Percentiles rank a stretch among this genome's conserved stretches.
phyloP scores from a whole-genome alignment of 2,888 invertebrate species.

The Keiferia lycopersicella region DNA sequence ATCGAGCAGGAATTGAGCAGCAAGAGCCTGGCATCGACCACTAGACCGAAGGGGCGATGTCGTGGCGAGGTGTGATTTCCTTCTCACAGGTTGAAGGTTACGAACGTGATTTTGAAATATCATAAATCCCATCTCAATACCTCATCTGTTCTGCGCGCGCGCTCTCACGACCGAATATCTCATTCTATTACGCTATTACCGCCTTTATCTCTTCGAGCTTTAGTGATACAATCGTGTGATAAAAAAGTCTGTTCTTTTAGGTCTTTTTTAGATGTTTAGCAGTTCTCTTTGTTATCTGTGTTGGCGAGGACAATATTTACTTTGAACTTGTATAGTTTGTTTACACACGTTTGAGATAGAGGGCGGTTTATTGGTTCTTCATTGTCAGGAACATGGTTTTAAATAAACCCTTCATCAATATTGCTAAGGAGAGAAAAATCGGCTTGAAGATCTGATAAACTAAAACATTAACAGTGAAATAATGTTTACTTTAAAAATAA shows the following conservation, averaged over 20 bases:
- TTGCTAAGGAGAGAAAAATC: no score
- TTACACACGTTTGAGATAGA: constrained; percentile 42
- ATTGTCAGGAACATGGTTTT: constrained; percentile 30
- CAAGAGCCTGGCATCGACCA: background rate
- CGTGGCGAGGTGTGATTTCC: constrained; percentile 62
- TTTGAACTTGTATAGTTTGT: constrained; percentile 47
- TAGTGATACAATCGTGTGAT: constrained; percentile 32
- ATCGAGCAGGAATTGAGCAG: background rate
- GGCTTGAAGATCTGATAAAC: no score
- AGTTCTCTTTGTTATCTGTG: constrained; percentile 73
- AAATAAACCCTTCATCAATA: constrained; percentile 5
- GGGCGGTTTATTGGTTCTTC: constrained; percentile 40
- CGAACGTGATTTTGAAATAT: constrained; percentile 74
- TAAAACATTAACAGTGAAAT: no score
- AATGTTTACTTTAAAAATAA: no score
- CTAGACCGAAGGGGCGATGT: constrained; percentile 39
- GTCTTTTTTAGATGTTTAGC: constrained; percentile 73
- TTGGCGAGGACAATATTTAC: constrained; percentile 69
- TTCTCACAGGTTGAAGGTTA: constrained; percentile 73
- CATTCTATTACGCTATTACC: constrained; percentile 35
- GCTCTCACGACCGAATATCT: constrained; percentile 63
- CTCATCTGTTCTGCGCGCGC: constrained; percentile 55
- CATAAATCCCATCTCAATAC: constrained; percentile 71
- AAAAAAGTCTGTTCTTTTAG: constrained; percentile 47
- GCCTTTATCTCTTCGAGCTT: constrained; percentile 32